Evolutionary conservation across 2,113 vertebrate species (phyloP).

Genomic region (Asarcornis scutulata): DNA sequence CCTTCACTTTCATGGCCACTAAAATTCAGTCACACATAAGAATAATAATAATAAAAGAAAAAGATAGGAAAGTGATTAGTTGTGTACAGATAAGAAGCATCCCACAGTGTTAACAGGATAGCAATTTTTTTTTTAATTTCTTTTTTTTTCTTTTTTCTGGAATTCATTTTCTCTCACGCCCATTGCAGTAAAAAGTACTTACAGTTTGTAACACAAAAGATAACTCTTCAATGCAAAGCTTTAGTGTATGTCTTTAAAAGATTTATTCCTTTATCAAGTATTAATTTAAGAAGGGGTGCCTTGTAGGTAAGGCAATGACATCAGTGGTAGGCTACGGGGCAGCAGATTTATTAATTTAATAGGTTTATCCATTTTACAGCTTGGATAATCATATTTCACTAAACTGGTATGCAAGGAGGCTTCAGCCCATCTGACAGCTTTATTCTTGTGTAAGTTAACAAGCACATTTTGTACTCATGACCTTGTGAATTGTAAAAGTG

Average conservation of each 20-base stretch:
- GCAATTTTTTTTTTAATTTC: constrained; percentile 26
- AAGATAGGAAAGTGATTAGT: constrained; percentile 30
- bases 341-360: constrained; percentile 50
- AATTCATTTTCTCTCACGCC: constrained; percentile 59
- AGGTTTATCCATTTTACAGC: constrained; percentile 55
- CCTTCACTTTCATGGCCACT: constrained; percentile 44
- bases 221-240: constrained; percentile 10
- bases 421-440: constrained; percentile 72
- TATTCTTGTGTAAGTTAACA: constrained; percentile 71
- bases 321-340: not conserved
- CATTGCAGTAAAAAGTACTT: constrained; percentile 32
- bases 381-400: constrained; percentile 73
- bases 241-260: constrained; percentile 39
- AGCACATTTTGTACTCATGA: constrained; percentile 64
- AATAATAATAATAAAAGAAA: not conserved
- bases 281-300: constrained; percentile 61
- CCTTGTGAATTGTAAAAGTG: constrained; percentile 68
- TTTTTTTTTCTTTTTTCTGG: not conserved
- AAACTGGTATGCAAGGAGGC: constrained; percentile 68
- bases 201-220: constrained; percentile 46
- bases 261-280: constrained; percentile 52
- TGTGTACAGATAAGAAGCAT: constrained; percentile 55
- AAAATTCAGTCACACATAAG: constrained; percentile 27
- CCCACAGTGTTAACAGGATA: not conserved
- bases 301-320: constrained; percentile 43